A percentile compares a stretch with the other conserved stretches of the same genome.
These are phyloP conservation scores for Himalopsyche kuldschensis DNA, from an alignment of 2,888 invertebrate species.

Conservation along the genomic window DNA sequence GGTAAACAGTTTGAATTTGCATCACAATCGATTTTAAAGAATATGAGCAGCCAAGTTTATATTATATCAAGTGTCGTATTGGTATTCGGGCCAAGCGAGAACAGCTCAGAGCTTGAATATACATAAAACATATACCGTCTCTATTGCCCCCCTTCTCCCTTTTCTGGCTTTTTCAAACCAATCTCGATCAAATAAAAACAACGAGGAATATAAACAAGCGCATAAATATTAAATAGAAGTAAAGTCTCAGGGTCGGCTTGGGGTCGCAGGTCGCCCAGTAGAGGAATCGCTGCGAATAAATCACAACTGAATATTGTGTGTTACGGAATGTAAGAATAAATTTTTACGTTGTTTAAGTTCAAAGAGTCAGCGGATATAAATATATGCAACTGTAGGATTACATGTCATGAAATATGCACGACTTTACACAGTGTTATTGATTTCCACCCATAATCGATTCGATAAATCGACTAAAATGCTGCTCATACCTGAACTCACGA, in stretches of 20 bases:
- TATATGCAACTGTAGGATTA: neutral
- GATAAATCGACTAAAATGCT: no score
- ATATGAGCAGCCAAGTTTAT: neutral
- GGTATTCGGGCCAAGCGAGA: conserved; percentile 1
- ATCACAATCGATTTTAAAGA: neutral
- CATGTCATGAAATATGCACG: neutral
- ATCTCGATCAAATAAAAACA: conserved; percentile 29
- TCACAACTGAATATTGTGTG: neutral
- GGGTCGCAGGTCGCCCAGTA: neutral
- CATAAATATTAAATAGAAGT: conserved; percentile 23
- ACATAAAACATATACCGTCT: conserved; percentile 18
- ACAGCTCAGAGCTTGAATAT: conserved; percentile 10
- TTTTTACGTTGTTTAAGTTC: neutral
- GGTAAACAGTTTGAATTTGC: no score
- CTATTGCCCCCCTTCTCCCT: neutral
- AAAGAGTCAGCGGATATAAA: neutral
- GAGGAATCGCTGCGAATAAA: neutral
- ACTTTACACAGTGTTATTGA: no score
- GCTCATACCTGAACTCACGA: no score
- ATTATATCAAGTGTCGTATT: neutral
- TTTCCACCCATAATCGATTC: no score
- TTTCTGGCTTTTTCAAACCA: conserved; percentile 13
- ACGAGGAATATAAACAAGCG: conserved; percentile 17
- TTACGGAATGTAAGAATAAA: neutral
- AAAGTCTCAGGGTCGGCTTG: conserved; percentile 6